These are phyloP conservation scores for Cinclus mexicanus DNA, from an alignment of 2,113 vertebrate species.

Conservation along the genomic window DNA sequence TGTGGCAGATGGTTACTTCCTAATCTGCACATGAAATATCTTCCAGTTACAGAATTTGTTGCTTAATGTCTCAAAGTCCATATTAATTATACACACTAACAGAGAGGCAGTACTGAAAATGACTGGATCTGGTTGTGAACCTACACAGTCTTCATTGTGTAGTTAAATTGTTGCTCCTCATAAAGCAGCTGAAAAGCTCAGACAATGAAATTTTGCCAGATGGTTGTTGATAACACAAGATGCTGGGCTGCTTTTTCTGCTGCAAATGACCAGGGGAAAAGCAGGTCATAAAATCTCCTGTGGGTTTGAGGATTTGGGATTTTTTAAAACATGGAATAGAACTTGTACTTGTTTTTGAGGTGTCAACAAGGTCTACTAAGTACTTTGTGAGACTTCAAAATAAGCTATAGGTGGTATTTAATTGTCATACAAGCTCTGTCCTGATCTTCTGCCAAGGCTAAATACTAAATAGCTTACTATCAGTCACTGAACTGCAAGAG, in stretches of 20 bases:
- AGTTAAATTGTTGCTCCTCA: constrained; percentile 7
- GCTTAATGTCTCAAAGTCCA: constrained; percentile 48
- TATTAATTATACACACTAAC: constrained; percentile 32
- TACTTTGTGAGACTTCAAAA: background rate
- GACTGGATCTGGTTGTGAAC: constrained; percentile 7
- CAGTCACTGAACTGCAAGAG: background rate
- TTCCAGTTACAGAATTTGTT: constrained; percentile 50
- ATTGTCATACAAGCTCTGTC: background rate
- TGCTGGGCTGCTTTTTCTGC: constrained; percentile 3
- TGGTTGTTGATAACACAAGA: constrained; percentile 21
- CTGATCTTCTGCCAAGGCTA: background rate
- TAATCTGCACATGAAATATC: constrained; percentile 58
- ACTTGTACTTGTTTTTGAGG: background rate
- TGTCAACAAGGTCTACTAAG: background rate
- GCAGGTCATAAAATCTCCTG: rapidly evolving
- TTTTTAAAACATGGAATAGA: background rate
- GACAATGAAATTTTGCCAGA: constrained; percentile 45
- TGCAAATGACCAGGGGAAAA: background rate
- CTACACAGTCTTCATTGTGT: background rate
- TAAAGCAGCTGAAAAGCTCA: constrained; percentile 36
- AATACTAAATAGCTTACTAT: background rate
- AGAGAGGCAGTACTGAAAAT: background rate
- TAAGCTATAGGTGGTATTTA: background rate
- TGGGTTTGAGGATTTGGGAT: background rate
- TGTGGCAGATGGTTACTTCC: constrained; percentile 51